These are phyloP conservation scores for Calyptommatus sinebrachiatus DNA, from an alignment of 2,113 vertebrate genomes.

Conservation along the genomic window DNA sequence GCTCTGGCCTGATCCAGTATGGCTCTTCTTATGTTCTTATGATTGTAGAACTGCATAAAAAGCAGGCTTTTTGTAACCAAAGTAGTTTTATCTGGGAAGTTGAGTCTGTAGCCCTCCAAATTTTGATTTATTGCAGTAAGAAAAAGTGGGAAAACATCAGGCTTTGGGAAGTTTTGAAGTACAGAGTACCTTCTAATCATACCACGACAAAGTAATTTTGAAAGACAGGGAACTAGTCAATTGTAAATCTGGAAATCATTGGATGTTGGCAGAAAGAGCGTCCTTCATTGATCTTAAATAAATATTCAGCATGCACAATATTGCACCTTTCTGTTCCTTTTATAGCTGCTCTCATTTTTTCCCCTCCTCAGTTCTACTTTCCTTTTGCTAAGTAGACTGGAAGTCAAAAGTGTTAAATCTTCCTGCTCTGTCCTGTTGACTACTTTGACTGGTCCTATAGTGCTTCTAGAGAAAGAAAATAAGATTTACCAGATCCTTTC, in stretches of 20 bases:
- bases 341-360: conserved; percentile 6
- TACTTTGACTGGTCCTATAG: neutral
- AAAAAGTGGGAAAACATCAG: conserved; percentile 59
- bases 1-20: too few species aligned
- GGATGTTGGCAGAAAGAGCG: conserved; percentile 10
- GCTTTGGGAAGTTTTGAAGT: conserved; percentile 49
- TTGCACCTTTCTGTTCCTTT: conserved; percentile 1
- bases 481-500: fast-evolving
- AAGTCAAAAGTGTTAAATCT: conserved; percentile 10
- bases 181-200: conserved; percentile 36
- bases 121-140: conserved; percentile 59
- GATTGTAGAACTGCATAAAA: conserved; percentile 27
- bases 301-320: conserved; percentile 15
- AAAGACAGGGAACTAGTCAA: conserved; percentile 46
- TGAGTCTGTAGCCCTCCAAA: conserved; percentile 5
- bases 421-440: neutral
- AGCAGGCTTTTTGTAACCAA: fast-evolving
- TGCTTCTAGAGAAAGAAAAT: neutral
- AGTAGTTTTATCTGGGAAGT: conserved; percentile 27
- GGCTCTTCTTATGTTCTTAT: too few species aligned
- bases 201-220: conserved; percentile 26
- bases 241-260: conserved; percentile 55
- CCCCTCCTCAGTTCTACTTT: conserved; percentile 12
- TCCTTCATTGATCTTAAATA: conserved; percentile 39
- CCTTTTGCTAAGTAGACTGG: conserved; percentile 10